Evolutionary conservation across 2,888 invertebrate genomes (phyloP), one percentile per base, ranked within the genome.

Genomic region (Pimpla rufipes): DNA sequence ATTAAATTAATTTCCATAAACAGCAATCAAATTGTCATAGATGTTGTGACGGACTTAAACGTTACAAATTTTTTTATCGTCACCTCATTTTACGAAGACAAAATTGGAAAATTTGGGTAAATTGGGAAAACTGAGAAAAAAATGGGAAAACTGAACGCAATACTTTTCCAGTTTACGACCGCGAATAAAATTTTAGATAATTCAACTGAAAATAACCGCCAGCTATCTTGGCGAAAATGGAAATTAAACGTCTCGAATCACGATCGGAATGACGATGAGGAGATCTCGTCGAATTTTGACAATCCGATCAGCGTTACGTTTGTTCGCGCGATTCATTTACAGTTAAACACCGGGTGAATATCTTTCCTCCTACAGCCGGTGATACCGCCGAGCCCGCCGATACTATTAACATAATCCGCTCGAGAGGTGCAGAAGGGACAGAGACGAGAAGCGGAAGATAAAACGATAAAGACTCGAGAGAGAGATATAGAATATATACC

Each of bases 401-500:
- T 76, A 66, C 71, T 64, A 55, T 76, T 55, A 66, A 76, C 68
- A 70, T 73, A 77, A 79, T 67, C 52, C 73, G 37, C 50, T 50
- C 3, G 42, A 55, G 68, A 47, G 37, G 62, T 77, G 45, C 67
- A 23, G n/a, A 67, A 70, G 64, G 76, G 76, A 50, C 70, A 62
- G 50, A 52, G 18, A 67, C 50, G 66, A 59, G 71, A 73, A 45
- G 35, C 52, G 37, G 55, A 29, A 76, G 66, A 73, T 79, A 52
- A 67, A 76, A 68, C 73, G 76, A 79, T 76, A 83, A 77, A 79
- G 73, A 79, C 62, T 55, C 73, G 47, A 57, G 62, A 45, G 55
- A 47, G 67, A 45, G 29, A 77, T 79, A 76, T 62, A 73, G 59
- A 80, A 74, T 3, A 29, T 29, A 29, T 68, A 62, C 71, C 71